phyloP scores from a whole-genome alignment of 2,797 vertebrate genomes.

The Karalla daura region DNA sequence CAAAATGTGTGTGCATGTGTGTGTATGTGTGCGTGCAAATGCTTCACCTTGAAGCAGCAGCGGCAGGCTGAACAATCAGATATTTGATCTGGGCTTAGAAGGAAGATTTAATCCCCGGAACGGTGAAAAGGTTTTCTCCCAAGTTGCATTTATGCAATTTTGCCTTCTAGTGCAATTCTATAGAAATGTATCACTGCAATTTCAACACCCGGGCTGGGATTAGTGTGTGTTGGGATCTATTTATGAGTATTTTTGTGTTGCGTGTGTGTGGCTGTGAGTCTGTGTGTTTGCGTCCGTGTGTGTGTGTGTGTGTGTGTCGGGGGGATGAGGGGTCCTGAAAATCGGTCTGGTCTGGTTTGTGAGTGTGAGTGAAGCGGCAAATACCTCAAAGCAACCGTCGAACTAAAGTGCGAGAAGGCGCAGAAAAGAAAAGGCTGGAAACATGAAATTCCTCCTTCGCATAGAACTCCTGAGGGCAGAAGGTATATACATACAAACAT shows the following conservation, averaged over 20 bases:
- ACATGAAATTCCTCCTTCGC: conserved; percentile 60
- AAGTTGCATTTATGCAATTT: conserved; percentile 84
- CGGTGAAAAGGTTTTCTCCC: conserved; percentile 79
- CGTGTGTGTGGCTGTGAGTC: conserved; percentile 19
- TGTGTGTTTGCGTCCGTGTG: conserved; percentile 34
- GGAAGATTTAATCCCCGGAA: conserved; percentile 81
- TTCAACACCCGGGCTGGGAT: conserved; percentile 73
- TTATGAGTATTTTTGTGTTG: conserved; percentile 52
- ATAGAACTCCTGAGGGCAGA: conserved; percentile 46
- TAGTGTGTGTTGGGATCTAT: conserved; percentile 68
- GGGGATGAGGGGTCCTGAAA: conserved; percentile 34
- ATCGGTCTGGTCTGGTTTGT: conserved; percentile 50
- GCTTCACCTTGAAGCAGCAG: conserved; percentile 74
- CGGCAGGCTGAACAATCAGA: conserved; percentile 79
- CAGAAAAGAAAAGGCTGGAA: conserved; percentile 63
- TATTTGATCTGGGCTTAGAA: conserved; percentile 84
- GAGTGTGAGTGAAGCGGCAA: conserved; percentile 59
- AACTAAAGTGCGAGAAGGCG: conserved; percentile 56
- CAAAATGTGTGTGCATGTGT: conserved; percentile 42
- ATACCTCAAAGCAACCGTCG: conserved; percentile 78
- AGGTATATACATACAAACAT: conserved; percentile 7
- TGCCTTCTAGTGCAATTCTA: conserved; percentile 80
- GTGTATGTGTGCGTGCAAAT: conserved; percentile 48
- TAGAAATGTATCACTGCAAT: conserved; percentile 79
- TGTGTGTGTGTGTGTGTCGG: conserved; percentile 27